Conservation (phyloP, 2,113 vertebrate species). For the Mormyrus lacerda region DNA sequence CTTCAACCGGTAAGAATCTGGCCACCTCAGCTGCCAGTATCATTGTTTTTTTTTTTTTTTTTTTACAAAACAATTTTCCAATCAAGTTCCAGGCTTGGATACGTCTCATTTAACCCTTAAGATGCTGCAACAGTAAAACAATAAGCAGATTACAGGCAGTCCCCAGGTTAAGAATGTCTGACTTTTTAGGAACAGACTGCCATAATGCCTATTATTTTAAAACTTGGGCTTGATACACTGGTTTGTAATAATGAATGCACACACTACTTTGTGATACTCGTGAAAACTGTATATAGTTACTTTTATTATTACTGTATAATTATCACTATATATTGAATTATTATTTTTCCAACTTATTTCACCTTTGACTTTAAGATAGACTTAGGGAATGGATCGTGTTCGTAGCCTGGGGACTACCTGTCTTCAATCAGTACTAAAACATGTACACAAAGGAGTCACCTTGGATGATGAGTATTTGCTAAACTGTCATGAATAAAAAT, state of each 20-base stretch:
- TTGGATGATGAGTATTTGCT: background rate
- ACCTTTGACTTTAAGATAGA: background rate
- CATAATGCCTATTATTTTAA: background rate
- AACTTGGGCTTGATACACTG: background rate
- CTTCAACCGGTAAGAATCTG: slow-evolving; percentile 77
- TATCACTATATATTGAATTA: background rate
- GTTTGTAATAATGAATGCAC: background rate
- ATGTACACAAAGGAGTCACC: background rate
- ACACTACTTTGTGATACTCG: background rate
- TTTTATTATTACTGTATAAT: background rate
- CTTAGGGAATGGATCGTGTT: background rate
- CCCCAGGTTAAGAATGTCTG: background rate
- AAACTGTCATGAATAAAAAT: background rate
- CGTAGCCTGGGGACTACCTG: background rate
- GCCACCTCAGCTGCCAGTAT: background rate
- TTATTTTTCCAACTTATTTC: background rate
- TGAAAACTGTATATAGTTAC: background rate
- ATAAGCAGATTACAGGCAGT: background rate
- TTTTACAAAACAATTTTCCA: background rate
- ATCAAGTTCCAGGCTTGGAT: background rate
- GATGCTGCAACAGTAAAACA: background rate
- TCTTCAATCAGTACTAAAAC: background rate
- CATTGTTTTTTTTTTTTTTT: background rate
- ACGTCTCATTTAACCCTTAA: background rate
- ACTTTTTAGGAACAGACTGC: background rate